Percentiles rank a stretch among this genome's conserved stretches.
These are phyloP conservation scores for Probaryconus sp. DNA, from an alignment of 1,140 invertebrate genomes.

Conservation along the genomic window DNA sequence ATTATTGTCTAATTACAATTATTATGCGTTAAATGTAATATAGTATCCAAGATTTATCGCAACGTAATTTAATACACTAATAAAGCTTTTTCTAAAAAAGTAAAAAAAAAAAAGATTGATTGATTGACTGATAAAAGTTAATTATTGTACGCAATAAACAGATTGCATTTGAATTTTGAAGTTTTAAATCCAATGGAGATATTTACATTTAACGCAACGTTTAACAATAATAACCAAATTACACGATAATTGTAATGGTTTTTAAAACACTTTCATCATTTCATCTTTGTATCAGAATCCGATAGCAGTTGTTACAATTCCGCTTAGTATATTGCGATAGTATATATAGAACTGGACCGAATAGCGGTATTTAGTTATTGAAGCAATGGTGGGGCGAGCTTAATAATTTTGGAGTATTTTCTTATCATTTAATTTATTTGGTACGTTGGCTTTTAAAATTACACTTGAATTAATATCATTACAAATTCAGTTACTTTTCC, in stretches of 20 bases:
- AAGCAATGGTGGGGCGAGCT: conserved; percentile 27
- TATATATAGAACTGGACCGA: conserved; percentile 38
- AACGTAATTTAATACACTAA: not conserved
- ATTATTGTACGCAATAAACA: no score
- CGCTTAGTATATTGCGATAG: conserved; percentile 20
- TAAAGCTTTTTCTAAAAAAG: no score
- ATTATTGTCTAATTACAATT: conserved; percentile 24
- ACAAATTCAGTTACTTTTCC: conserved; percentile 13
- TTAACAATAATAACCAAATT: no score
- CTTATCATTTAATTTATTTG: conserved; percentile 41
- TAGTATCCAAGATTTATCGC: conserved; percentile 1
- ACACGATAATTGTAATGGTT: no score
- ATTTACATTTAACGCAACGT: no score
- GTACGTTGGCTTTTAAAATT: conserved; percentile 15
- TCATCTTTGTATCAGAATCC: conserved; percentile 1
- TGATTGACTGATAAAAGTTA: no score
- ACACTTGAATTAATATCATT: conserved; percentile 25
- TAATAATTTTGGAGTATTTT: conserved; percentile 39
- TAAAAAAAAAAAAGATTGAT: no score
- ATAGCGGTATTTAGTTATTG: conserved; percentile 43
- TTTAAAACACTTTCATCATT: conserved; percentile 3
- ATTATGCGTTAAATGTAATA: conserved; percentile 1
- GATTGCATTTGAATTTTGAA: no score
- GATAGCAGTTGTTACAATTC: conserved; percentile 35
- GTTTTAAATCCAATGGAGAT: no score